These are phyloP conservation scores for Penaeus monodon DNA, from an alignment of 2,888 invertebrate species.

Conservation along the genomic window DNA sequence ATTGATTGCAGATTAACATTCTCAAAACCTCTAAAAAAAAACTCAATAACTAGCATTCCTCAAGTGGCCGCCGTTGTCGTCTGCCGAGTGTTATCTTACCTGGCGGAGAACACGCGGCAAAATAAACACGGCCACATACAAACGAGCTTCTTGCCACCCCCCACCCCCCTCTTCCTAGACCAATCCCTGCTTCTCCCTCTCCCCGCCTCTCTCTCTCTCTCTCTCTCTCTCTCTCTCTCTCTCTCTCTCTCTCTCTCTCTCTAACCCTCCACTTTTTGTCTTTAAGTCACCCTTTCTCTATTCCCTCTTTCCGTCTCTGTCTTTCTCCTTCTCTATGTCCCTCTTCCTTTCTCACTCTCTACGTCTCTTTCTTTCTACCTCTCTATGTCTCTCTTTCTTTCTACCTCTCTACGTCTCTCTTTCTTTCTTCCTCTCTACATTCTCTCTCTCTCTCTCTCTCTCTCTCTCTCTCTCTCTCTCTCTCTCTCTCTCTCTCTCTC, in stretches of 20 bases:
- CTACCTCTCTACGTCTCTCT: too few relatives aligned
- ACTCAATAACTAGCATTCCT: too few relatives aligned
- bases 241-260: not conserved
- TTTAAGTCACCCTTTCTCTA: too few relatives aligned
- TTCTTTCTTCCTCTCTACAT: too few relatives aligned
- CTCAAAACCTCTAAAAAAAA: too few relatives aligned
- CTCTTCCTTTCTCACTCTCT: not conserved
- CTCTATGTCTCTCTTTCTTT: not conserved
- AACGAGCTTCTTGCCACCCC: not conserved
- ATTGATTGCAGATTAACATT: too few relatives aligned
- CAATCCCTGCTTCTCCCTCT: conserved; percentile 3
- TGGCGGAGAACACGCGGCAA: not conserved
- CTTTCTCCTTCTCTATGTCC: not conserved
- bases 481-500: not conserved
- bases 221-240: too few relatives aligned
- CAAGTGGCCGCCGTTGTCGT: too few relatives aligned
- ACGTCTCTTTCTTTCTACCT: too few relatives aligned
- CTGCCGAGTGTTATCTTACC: too few relatives aligned
- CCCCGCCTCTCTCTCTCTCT: not conserved
- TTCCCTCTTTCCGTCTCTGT: not conserved
- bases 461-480: not conserved
- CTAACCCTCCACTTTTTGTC: not conserved
- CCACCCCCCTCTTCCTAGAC: not conserved
- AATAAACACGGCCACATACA: not conserved
- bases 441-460: not conserved